Conservation (phyloP, 2,113 vertebrate genomes). For the Rhinopithecus roxellana region DNA sequence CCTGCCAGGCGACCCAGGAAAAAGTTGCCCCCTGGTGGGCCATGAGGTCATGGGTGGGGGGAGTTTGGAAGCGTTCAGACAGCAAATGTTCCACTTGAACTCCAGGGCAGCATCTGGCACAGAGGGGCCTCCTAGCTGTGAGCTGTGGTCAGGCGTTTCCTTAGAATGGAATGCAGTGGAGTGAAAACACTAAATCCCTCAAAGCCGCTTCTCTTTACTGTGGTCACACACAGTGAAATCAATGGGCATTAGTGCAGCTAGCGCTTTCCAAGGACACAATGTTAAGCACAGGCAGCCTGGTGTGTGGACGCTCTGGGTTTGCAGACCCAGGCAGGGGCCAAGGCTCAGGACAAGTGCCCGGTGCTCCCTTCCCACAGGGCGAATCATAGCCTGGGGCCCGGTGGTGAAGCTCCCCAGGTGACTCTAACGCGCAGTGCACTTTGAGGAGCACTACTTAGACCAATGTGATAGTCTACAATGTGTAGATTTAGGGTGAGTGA, state of each 20-base stretch:
- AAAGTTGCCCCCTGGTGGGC: neutral
- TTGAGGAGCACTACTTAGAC: no score
- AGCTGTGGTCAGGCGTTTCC: neutral
- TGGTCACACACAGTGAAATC: neutral
- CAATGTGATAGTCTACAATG: neutral
- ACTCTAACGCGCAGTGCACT: no score
- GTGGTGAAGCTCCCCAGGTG: neutral
- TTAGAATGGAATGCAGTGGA: neutral
- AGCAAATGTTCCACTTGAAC: neutral
- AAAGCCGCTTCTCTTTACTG: neutral
- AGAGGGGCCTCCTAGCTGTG: neutral
- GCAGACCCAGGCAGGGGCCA: neutral
- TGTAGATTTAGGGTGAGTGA: neutral
- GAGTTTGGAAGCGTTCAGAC: no score
- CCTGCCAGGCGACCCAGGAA: neutral
- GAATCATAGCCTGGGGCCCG: neutral
- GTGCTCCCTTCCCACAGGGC: neutral
- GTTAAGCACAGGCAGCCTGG: neutral
- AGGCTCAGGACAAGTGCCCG: neutral
- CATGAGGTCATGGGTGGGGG: no score
- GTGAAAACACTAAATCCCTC: neutral
- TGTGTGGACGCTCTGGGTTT: neutral
- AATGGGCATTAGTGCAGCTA: neutral
- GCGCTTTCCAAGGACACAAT: neutral
- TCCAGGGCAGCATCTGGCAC: neutral